Base-by-base conservation (phyloP, 2,113 vertebrate species). In the Oenanthe oenanthe region DNA sequence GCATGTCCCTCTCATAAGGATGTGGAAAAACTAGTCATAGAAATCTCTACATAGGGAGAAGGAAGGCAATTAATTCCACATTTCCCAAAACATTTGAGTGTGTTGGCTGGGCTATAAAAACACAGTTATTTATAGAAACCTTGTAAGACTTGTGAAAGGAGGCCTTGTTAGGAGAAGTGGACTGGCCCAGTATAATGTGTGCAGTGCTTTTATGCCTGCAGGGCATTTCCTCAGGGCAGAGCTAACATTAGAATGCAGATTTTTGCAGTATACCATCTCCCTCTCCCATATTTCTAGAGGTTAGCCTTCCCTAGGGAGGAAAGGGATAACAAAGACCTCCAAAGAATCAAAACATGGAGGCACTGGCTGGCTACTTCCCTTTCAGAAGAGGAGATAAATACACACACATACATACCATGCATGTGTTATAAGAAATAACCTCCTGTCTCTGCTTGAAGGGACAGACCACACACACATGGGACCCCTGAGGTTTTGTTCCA, bases 191-290 rank as follows among this genome's bases (percentile, higher is more conserved):
- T 24, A 47, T 70, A 88, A 87, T 4, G 17, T 34, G 13, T 65
- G 36, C 82, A 58, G 43, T 63, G 82, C 67, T 95, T 96, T 90
- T 74, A 67, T 88, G 90, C 67, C 95, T 90, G 92, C 72, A 72
- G 93, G 93, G 88, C 78, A 96, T 90, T 97, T 96, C 92, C 79
- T 92, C 65, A 71, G 79, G 85, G 56, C n/a, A 96, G 34, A 93
- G 47, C 13, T 63, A 92, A 51, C 2, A 58, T 76, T 50, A 83
- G 48, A 85, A 94, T 68, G 79, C 61, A 94, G 72, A 86, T 78
- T 92, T 90, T 68, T 72, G 48, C 75, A 68, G 31, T 26, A 6
- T n/a, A 32, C 24, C 29, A 6, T 65, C 53, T 81, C 58, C 17
- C 17, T 78, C 82, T 77, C 40, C 60, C 53, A 7, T 65, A 38